Percentiles rank a stretch among this genome's conserved stretches.
These are phyloP conservation scores for Spilarctia lutea DNA, from an alignment of 2,888 invertebrate genomes.

Conservation along the genomic window DNA sequence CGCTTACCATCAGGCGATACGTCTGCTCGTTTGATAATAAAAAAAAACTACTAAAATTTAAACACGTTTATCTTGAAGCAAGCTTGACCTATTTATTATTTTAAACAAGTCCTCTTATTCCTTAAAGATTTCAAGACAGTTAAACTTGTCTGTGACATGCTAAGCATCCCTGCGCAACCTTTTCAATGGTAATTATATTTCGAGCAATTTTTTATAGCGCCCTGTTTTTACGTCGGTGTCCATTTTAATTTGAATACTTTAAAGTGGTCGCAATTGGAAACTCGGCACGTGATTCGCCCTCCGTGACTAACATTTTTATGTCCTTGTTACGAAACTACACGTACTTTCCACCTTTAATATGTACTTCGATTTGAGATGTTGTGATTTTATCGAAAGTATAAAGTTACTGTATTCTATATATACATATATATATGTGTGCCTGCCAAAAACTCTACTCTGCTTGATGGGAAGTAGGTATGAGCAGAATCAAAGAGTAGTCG, in stretches of 20 bases:
- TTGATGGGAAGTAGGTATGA: no score
- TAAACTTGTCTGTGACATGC: neutral
- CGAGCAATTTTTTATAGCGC: constrained; percentile 10
- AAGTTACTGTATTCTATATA: neutral
- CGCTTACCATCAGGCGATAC: no score
- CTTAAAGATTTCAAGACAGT: constrained; percentile 17
- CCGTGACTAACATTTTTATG: constrained; percentile 22
- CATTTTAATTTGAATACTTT: constrained; percentile 25
- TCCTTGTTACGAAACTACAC: constrained; percentile 5
- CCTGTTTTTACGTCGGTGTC: constrained; percentile 16
- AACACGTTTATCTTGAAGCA: neutral
- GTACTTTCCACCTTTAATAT: constrained; percentile 13
- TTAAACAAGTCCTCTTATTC: constrained; percentile 9
- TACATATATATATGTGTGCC: no score
- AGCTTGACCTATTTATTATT: constrained; percentile 17
- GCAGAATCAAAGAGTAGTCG: no score
- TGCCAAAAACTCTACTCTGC: no score
- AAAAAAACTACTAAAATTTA: neutral
- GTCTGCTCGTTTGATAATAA: no score
- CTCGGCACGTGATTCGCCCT: constrained; percentile 18
- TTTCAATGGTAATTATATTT: constrained; percentile 21
- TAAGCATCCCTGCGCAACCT: constrained; percentile 12
- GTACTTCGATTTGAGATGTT: constrained; percentile 10
- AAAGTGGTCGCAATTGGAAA: constrained; percentile 22
- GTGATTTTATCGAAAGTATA: constrained; percentile 15